Conservation (phyloP, 2,888 invertebrate species). For the Drosophila prostipennis region DNA sequence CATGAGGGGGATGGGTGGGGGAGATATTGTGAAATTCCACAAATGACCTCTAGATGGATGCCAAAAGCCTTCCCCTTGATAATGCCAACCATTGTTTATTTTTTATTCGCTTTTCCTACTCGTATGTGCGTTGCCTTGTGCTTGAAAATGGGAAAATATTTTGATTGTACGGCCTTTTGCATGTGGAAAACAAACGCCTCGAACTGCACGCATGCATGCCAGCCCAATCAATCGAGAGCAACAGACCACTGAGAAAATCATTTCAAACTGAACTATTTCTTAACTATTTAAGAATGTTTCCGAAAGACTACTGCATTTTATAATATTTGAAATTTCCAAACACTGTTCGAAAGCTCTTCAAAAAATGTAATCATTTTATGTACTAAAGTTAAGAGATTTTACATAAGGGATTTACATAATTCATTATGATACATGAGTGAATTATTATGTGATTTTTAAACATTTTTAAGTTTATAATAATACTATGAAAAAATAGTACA, state of each 20-base stretch:
- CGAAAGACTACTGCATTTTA: too few species aligned
- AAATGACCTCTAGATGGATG: constrained; percentile 57
- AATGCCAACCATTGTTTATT: constrained; percentile 59
- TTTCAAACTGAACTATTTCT: too few species aligned
- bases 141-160: constrained; percentile 57
- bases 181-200: constrained; percentile 42
- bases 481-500: too few species aligned
- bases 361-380: too few species aligned
- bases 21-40: constrained; percentile 53
- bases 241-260: constrained; percentile 10
- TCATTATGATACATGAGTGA: too few species aligned
- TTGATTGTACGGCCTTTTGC: constrained; percentile 65
- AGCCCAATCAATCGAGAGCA: constrained; percentile 39
- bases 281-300: too few species aligned
- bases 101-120: constrained; percentile 19
- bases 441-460: too few species aligned
- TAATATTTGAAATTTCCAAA: background rate
- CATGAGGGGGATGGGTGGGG: constrained; percentile 15
- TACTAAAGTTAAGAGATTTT: too few species aligned
- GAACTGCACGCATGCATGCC: constrained; percentile 57
- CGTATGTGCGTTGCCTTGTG: constrained; percentile 45
- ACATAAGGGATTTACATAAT: too few species aligned
- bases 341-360: too few species aligned
- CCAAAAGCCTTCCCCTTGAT: constrained; percentile 70
- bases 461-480: too few species aligned